Evolutionary conservation across 1,140 invertebrate species (phyloP), one percentile per base, ranked within the genome.

Genomic region (Hirudo medicinalis): DNA sequence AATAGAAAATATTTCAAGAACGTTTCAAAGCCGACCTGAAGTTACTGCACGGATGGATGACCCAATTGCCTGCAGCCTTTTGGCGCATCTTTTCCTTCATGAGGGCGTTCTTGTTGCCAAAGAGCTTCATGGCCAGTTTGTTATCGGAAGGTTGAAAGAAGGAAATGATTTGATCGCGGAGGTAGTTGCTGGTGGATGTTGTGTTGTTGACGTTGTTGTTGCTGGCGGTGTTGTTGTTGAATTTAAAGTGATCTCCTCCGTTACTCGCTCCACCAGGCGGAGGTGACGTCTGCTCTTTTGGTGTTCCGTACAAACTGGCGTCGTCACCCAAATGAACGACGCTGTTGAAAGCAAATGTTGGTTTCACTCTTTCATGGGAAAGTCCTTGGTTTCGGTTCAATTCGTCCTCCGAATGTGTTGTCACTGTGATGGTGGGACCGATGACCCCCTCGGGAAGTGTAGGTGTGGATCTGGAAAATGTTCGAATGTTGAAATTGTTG

Each of bases 281-380:
- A 2, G 78, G 76, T 25, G 77, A 74, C 79, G 91, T 87, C 79
- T 95, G 92, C 84, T 96, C 93, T 85, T 96, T 95, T 76, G 93
- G 92, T 77, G 93, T 97, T 77, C 93, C 94, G 85, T 96, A 97
- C 76, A 97, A 87, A 80, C 91, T 94, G 78, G 92, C 90, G 85
- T 95, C 92, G 87, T 96, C 92, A 63, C 79, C 80, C 63, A 79
- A 74, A 75, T 78, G 78, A 67, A 78, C 75, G 43, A 79, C 79
- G 72, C 75, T 75, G 67, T 73, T 76, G 67, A 76, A 75, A n/a
- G 78, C 77, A 81, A 79, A 63, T 79, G 80, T 76, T 80, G 83
- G 77, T 83, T 84, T 77, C 84, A 82, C 75, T 84, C 84, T 83
- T 86, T 87, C 79, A 83, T 85, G 74, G 89, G 86, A 84, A 88